Evolutionary conservation across 2,888 invertebrate species (phyloP).

Genomic region (Sipha maydis): DNA sequence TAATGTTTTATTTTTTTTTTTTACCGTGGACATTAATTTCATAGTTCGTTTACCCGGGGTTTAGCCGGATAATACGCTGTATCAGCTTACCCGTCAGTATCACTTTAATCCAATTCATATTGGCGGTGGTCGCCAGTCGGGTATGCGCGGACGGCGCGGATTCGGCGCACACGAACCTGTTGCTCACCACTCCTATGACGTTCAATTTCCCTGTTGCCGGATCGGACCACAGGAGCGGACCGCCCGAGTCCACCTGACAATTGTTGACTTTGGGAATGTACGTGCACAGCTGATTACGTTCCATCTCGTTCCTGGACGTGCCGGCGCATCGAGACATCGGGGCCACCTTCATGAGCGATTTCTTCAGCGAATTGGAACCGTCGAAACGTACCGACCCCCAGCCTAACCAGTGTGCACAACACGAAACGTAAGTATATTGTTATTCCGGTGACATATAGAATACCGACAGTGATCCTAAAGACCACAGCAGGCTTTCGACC

Average conservation of each 20-base stretch:
- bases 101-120: conserved; percentile 40
- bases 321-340: conserved; percentile 69
- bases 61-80: too few relatives aligned
- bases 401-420: neutral
- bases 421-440: neutral
- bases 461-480: too few relatives aligned
- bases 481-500: too few relatives aligned
- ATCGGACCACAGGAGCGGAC: conserved; percentile 72
- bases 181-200: conserved; percentile 71
- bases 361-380: conserved; percentile 70
- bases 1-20: neutral
- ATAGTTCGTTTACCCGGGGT: too few relatives aligned
- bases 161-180: conserved; percentile 71
- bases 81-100: conserved; percentile 29
- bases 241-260: conserved; percentile 71
- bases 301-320: neutral
- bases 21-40: too few relatives aligned
- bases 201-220: conserved; percentile 67
- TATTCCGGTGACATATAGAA: too few relatives aligned
- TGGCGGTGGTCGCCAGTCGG: conserved; percentile 68
- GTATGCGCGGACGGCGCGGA: conserved; percentile 71
- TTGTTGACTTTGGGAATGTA: neutral
- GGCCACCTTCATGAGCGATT: conserved; percentile 71
- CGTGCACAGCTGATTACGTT: conserved; percentile 33
- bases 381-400: conserved; percentile 66